phyloP scores from a whole-genome alignment of 37 sponge, comb jelly and placozoan species.

The Crambe crambe region DNA sequence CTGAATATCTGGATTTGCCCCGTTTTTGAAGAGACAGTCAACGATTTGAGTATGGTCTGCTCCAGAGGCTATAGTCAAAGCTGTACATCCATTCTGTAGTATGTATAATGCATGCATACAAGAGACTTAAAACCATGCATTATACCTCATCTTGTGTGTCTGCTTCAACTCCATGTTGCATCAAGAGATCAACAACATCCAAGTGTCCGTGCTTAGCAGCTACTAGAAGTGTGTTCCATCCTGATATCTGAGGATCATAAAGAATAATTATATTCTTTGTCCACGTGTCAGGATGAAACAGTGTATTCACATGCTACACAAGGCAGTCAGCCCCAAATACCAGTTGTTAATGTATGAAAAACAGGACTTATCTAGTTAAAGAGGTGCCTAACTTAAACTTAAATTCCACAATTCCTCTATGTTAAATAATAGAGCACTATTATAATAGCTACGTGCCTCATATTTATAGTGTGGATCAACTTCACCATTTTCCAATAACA shows the following conservation, averaged over 20 bases:
- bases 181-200: background rate
- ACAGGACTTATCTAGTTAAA: too few species aligned
- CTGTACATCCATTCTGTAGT: conserved; percentile 25
- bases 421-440: too few species aligned
- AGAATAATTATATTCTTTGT: too few species aligned
- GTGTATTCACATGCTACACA: too few species aligned
- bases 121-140: background rate
- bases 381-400: too few species aligned
- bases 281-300: too few species aligned
- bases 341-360: too few species aligned
- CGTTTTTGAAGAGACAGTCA: background rate
- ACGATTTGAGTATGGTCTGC: background rate
- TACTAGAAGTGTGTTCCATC: background rate
- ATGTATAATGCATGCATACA: background rate
- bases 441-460: too few species aligned
- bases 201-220: conserved; percentile 1
- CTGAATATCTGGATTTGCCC: conserved; percentile 3
- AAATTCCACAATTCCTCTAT: too few species aligned
- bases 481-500: too few species aligned
- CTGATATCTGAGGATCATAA: background rate
- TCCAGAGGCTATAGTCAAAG: conserved; percentile 17
- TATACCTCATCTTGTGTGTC: background rate
- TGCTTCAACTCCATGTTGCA: conserved; percentile 5
- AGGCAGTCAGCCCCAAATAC: too few species aligned
- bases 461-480: too few species aligned